Conservation (phyloP, 2,888 invertebrate species). For the Alloscopus bannaensis region DNA sequence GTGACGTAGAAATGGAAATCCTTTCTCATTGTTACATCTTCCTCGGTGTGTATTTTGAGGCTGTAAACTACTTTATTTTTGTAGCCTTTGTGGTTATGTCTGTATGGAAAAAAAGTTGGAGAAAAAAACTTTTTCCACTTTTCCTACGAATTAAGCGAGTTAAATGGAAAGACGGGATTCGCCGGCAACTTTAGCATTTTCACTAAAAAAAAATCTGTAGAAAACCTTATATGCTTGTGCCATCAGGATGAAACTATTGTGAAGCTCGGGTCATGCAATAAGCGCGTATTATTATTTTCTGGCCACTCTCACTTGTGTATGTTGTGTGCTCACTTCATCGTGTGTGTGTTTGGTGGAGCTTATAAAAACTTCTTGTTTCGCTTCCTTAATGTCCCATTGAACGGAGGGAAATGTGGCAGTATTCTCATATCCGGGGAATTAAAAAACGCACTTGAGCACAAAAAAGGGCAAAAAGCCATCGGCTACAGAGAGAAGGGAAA, state of each 20-base stretch:
- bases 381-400: conserved; percentile 61
- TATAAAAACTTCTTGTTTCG: conserved; percentile 33
- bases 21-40: neutral
- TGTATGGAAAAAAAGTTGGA: too few species aligned
- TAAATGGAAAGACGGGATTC: conserved; percentile 25
- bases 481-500: too few species aligned
- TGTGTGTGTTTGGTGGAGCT: too few species aligned
- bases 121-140: conserved; percentile 37
- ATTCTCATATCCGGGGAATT: conserved; percentile 71
- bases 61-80: too few species aligned
- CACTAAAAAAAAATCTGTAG: neutral
- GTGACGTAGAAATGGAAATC: conserved; percentile 14
- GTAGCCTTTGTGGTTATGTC: conserved; percentile 49
- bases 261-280: conserved; percentile 19
- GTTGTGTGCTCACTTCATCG: too few species aligned
- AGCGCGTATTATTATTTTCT: neutral
- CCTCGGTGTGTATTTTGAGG: too few species aligned
- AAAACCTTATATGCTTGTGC: too few species aligned
- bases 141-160: conserved; percentile 43
- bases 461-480: conserved; percentile 51
- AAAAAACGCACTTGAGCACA: conserved; percentile 67
- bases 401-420: conserved; percentile 61
- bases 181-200: conserved; percentile 48
- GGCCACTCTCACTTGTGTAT: conserved; percentile 7
- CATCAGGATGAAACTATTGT: conserved; percentile 29